Base-by-base conservation (phyloP, 2,113 vertebrate species). In the Amphiprion ocellaris region DNA sequence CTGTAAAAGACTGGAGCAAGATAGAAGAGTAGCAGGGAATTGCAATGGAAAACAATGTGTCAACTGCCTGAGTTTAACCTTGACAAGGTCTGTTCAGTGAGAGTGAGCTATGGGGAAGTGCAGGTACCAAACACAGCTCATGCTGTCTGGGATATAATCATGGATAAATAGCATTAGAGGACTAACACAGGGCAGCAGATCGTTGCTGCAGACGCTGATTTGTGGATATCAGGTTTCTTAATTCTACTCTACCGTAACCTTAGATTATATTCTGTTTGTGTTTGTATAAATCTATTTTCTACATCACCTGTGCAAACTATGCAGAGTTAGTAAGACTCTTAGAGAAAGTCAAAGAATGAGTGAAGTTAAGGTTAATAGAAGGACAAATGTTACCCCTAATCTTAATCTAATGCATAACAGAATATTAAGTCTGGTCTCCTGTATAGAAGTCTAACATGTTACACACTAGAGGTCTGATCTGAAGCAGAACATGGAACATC, bases 31-130 rank as follows among this genome's bases (percentile, higher is more conserved):
- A 74, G 88, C 15, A 4, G 69, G 71, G 91, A 90, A 90, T 91
- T 87, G 89, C 87, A 88, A 91, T 93, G 82, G 82, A 91, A 89
- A 92, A 90, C 87, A 86, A 86, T 82, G 75, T 89, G 83, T 92
- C 86, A 89, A 85, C 68, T 74, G 85, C 68, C 33, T 59, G 81
- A 77, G 81, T 91, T 91, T 90, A 91, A 92, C 89, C 90, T 92
- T 92, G 88, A 73, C 74, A 74, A 86, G 85, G 84, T 79, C 78
- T 84, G 61, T 75, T 87, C 58, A 15, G 75, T 49, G 46, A 58
- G 33, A 72, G 73, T 54, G 77, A 26, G 67, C 72, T 71, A 46
- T 79, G 69, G 47, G 37, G 41, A 46, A 59, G 49, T 78, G 61
- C 30, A 65, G 23, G 54, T 52, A 65, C 9, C 37, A 47, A 70